phyloP scores from a whole-genome alignment of 1,140 invertebrate genomes.

The Papilio helenus region DNA sequence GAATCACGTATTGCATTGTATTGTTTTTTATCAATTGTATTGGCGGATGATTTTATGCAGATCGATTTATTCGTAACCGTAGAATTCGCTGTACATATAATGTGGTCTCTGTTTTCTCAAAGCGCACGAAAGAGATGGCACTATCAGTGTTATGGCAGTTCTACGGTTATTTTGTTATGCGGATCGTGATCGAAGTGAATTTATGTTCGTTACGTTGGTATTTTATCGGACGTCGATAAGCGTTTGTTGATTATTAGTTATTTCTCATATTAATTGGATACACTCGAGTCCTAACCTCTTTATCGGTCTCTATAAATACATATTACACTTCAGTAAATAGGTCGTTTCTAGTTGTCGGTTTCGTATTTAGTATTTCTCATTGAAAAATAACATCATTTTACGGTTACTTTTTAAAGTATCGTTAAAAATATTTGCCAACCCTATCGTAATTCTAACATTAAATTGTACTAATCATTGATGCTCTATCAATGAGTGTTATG shows the following conservation, averaged over 20 bases:
- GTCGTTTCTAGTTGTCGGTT: neutral
- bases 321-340: neutral
- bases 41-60: slow-evolving; percentile 9
- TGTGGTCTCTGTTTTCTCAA: neutral
- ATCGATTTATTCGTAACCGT: neutral
- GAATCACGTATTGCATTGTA: slow-evolving; percentile 18
- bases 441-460: neutral
- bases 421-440: neutral
- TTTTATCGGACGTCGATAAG: slow-evolving; percentile 30
- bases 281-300: slow-evolving; percentile 6
- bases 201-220: slow-evolving; percentile 31
- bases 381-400: neutral
- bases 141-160: neutral
- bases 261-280: slow-evolving; percentile 13
- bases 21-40: slow-evolving; percentile 30
- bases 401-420: too few species aligned
- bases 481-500: too few species aligned
- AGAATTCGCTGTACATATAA: neutral
- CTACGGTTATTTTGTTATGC: slow-evolving; percentile 24
- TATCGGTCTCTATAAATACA: slow-evolving; percentile 19
- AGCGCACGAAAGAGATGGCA: neutral
- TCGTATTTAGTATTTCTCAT: neutral
- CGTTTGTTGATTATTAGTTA: slow-evolving; percentile 24
- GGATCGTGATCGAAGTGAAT: slow-evolving; percentile 1
- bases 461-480: neutral